These are phyloP conservation scores for Pagetopsis macropterus DNA, from an alignment of 2,797 vertebrate genomes.

Conservation along the genomic window DNA sequence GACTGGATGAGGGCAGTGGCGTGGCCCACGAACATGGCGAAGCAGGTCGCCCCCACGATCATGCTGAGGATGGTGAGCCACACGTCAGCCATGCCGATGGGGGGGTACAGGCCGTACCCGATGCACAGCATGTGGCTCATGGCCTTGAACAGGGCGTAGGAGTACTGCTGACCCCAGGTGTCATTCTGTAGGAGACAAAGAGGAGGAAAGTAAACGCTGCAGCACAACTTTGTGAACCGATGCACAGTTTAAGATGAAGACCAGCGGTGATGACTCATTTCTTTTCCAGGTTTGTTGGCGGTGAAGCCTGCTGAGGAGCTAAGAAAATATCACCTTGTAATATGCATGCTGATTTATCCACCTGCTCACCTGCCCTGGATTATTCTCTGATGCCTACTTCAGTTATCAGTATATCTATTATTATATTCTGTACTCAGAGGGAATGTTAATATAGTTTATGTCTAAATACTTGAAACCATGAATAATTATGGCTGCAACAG, in stretches of 20 bases:
- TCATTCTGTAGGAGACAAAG: slow-evolving; percentile 85
- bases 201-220: slow-evolving; percentile 16
- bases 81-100: slow-evolving; percentile 95
- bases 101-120: slow-evolving; percentile 95
- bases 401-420: not conserved
- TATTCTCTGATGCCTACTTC: slow-evolving; percentile 1
- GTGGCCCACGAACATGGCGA: slow-evolving; percentile 99
- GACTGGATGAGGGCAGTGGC: slow-evolving; percentile 98
- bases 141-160: slow-evolving; percentile 97
- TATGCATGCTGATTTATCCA: not conserved
- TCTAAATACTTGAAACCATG: not conserved
- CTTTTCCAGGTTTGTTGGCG: slow-evolving; percentile 11
- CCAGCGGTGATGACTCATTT: not conserved
- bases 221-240: not conserved
- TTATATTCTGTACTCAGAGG: not conserved
- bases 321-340: not conserved
- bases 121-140: slow-evolving; percentile 99
- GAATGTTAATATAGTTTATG: not conserved
- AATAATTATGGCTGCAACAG: not conserved
- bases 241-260: slow-evolving; percentile 1
- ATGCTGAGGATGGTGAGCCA: slow-evolving; percentile 99
- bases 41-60: slow-evolving; percentile 98
- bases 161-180: slow-evolving; percentile 98
- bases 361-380: not conserved
- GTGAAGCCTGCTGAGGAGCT: not conserved